Base-by-base conservation (phyloP, 2,888 invertebrate genomes). In the Galerucella calmariensis region DNA sequence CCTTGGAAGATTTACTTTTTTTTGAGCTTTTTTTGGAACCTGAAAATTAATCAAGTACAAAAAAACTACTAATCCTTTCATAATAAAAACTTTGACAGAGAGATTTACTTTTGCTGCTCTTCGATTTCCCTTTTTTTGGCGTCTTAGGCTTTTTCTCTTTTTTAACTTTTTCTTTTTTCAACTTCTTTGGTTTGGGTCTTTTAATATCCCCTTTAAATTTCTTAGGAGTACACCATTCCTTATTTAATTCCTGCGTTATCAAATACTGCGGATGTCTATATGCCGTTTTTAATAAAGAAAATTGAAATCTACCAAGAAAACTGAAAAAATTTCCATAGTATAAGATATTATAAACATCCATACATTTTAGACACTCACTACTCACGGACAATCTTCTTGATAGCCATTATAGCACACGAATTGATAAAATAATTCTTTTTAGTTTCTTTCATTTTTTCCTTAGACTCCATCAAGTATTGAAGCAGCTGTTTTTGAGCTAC, bases 221-320 rank as follows among this genome's bases (percentile, higher is more conserved):
- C 79, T 88, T 88, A 0, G 87, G 87, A 24, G 84, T 78, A 12
- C 73, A 79, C 87, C 87, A 88, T 41, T 83, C 79, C 0, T 76
- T 65, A 74, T 87, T 87, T 9, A 87, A 56, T 65, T 82, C 81
- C 79, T 88, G 86, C 1, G 84, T 82, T 27, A 86, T 83, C 16
- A 85, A 75, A 73, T 79, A 81, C 14, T 86, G 86, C 2, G 83
- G 80, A 63, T 81, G 82, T 75, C 83, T 82, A 41, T 85, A 82
- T 0, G 86, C 83, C 20, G 83, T 75, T 76, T 83, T 84, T 11
- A 86, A 81, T 10, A 88, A 76, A 14, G 82, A 80, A 76, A 84
- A 88, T 74, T 86, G 86, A 75, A 88, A 88, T 67, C 81, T 84
- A 69, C 86, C 84, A 77, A 85, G 83, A 77, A 88, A 87, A 77